Conservation (phyloP, 2,888 invertebrate species). For the Pristionchus entomophagus region DNA sequence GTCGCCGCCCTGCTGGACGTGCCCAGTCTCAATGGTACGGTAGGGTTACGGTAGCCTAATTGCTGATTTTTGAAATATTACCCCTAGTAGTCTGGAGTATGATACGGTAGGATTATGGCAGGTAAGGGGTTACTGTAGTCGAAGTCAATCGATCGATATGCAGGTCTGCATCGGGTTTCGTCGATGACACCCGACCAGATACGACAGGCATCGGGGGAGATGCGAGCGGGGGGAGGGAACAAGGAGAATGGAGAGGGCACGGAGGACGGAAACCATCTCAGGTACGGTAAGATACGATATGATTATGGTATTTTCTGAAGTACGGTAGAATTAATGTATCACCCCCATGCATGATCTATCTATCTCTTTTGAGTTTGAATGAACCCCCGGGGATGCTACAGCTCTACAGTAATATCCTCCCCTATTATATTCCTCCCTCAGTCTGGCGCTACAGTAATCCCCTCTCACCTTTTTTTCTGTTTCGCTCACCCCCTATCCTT, state of each 20-base stretch:
- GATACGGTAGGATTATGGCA: too few relatives aligned
- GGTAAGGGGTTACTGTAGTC: too few relatives aligned
- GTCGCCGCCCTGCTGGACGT: background rate
- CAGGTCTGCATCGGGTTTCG: slow-evolving; percentile 52
- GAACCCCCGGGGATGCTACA: too few relatives aligned
- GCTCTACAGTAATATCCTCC: too few relatives aligned
- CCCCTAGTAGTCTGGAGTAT: too few relatives aligned
- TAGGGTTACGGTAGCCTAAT: background rate
- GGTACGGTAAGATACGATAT: slow-evolving; percentile 43
- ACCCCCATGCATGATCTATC: slow-evolving; percentile 6
- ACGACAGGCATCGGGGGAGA: slow-evolving; percentile 43
- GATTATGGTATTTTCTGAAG: too few relatives aligned
- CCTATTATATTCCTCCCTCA: background rate
- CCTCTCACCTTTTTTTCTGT: background rate
- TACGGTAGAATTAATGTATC: too few relatives aligned
- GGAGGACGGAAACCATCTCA: slow-evolving; percentile 26
- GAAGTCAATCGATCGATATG: background rate
- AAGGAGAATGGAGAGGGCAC: slow-evolving; percentile 44
- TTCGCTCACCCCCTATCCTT: background rate
- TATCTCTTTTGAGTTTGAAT: background rate
- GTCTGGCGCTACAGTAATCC: slow-evolving; percentile 22
- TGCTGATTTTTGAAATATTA: too few relatives aligned
- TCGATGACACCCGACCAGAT: slow-evolving; percentile 60
- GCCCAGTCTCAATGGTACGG: slow-evolving; percentile 11
- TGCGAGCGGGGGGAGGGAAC: slow-evolving; percentile 49